Evolutionary conservation across 2,888 invertebrate genomes (phyloP), one percentile per base, ranked within the genome.

Genomic region (Hydriomena furcata): DNA sequence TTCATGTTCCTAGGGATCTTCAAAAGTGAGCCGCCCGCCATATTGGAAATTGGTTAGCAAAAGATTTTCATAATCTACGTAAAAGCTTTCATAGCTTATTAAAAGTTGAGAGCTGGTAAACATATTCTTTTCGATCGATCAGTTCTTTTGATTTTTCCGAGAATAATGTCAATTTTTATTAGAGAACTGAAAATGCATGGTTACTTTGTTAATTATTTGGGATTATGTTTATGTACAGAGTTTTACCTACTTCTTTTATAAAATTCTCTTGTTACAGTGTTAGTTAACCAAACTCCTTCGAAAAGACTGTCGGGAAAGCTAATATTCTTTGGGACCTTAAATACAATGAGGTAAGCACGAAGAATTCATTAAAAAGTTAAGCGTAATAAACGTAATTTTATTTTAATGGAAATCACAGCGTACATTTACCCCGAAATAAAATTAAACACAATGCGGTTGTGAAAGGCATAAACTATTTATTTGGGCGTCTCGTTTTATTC

Each of bases 401-500:
- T 4, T 17, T 4, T 17, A 17, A 17, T 17, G 4, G 4, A 17
- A 4, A 8, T 24, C 8, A 10, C 13, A 10, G 23, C 13, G 11
- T 21, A 38, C 32, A 37, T 46, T 46, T 4, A n/a, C n/a, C 17
- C 20, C 27, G 24, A 41, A 37, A 41, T 42, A 42, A 46, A 55
- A 54, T 46, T 44, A 44, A 44, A 48, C 40, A 44, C 25, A 35
- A 40, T 55, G 47, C 31, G 27, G 25, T 24, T 44, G 23, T 43
- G 41, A 23, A 47, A 34, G 35, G 27, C 34, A 55, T 55, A 55
- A 55, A 55, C 55, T 55, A 57, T 54, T 54, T 51, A 48, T 44
- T 45, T 48, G 43, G 12, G 36, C 45, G 47, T 60, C 55, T 51
- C 50, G 34, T 68, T 71, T 69, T 68, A 69, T 71, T 64, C 57